Base-by-base conservation (phyloP, 2,113 vertebrate genomes). In the Glaucidium brasilianum region DNA sequence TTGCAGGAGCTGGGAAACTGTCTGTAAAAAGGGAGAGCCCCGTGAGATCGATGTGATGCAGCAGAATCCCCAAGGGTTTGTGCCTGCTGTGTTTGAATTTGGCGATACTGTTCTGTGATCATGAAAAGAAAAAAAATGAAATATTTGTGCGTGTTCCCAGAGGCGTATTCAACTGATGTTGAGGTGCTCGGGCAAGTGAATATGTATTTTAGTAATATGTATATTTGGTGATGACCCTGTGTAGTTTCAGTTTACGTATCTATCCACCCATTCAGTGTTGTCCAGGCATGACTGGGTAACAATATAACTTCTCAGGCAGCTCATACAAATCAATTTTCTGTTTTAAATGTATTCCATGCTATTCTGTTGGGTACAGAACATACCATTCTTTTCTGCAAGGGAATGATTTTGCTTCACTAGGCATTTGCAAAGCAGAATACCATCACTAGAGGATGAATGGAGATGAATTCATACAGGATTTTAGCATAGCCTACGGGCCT, bases 231-330 rank as follows among this genome's bases (percentile, higher is more conserved):
- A 69, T 53, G 74, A 39, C 85, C 71, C 78, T 73, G 56, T 49
- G 9, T 49, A 26, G 66, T 85, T 87, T 64, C 66, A 69, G 78
- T 92, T 85, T 73, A 34, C 27, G 1, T 69, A 73, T 75, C 95
- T 91, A 90, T 43, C 53, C 30, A 49, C 39, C 69, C 71, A 29
- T 72, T 90, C 62, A 26, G 53, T 58, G 39, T 53, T 82, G 85
- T 37, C 85, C 67, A 49, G 85, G 85, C 78, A 50, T 59, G 85
- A 75, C 81, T 20, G 19, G 34, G 37, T 83, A 93, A 68, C 58
- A 93, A 34, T 32, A 39, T 16, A 88, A 55, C 47, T 90, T 78
- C 81, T 96, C 85, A 66, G 83, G 92, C 66, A 73, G 77, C 59
- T 83, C 27, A 1, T 60, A 82, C 6, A 82, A 91, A 92, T 94